Base-by-base conservation (phyloP, 2,113 vertebrate species). In the Pica pica region DNA sequence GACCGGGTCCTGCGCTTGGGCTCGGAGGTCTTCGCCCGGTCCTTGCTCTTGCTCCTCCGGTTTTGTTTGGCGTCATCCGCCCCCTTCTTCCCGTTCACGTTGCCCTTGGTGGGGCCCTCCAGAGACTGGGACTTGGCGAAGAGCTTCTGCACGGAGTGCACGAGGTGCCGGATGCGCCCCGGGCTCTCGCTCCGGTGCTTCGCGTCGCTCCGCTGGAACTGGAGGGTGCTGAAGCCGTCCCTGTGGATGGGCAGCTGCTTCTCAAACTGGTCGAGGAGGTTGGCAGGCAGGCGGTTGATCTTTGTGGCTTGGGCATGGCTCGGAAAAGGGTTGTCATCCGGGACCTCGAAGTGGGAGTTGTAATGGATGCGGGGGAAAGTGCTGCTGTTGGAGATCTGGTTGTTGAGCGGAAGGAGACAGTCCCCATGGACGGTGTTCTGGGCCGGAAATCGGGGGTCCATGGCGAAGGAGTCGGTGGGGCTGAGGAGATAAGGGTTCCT, bases 351-450 rank as follows among this genome's bases (percentile, higher is more conserved):
- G 97, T 99, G 99, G 31, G 99, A 99, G 97, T 99, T 99, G 97
- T 99, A 99, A 96, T 99, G 99, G 96, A 99, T 99, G 88, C 99
- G 98, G 39, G 99, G 99, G 86, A 99, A 99, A 76, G 99, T 99
- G 97, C 99, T 99, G 97, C 99, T 99, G 88, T 98, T 99, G 37
- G 99, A 99, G 95, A 99, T 97, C 98, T 99, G 99, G 97, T 98
- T 99, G 98, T 99, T 99, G 93, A 99, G 98, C 0, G 99, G 98
- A 83, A 99, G 98, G 95, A 99, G 98, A 88, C 98, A 99, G 53
- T 99, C 99, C 2, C 98, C 97, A 0, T 98, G 98, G 74, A 99
- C 98, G 14, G 99, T 95, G 26, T 98, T 98, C 30, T 98, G 97
- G 39, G 98, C 96, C 0, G 98, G 97, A 71, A 99, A 99, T 42